Percentiles rank a stretch among this genome's conserved stretches.
Evolutionary conservation across 2,888 invertebrate species (phyloP).

Genomic region (Palloptera scutellata): DNA sequence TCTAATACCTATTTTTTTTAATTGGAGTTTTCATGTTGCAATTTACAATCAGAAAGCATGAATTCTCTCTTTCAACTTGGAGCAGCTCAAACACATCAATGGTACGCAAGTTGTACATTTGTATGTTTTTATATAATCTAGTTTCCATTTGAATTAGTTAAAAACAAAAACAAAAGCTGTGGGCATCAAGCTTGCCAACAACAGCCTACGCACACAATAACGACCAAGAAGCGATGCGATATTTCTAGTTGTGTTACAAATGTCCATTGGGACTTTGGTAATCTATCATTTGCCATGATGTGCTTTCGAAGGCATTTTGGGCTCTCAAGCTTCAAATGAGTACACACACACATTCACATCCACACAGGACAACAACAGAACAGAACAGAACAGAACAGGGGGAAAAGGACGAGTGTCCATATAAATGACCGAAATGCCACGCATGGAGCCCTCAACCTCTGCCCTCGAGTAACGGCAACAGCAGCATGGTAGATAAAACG

Average conservation of each 20-base stretch:
- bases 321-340: conserved; percentile 15
- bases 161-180: too few relatives aligned
- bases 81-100: too few relatives aligned
- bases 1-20: too few relatives aligned
- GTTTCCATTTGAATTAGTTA: too few relatives aligned
- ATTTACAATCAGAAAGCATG: too few relatives aligned
- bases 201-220: too few relatives aligned
- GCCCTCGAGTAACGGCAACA: conserved; percentile 12
- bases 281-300: conserved; percentile 59
- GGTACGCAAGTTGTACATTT: too few relatives aligned
- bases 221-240: conserved; percentile 25
- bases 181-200: too few relatives aligned
- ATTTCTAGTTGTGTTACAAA: conserved; percentile 54
- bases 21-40: too few relatives aligned
- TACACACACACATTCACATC: background rate
- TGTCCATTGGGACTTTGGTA: conserved; percentile 56
- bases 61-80: too few relatives aligned
- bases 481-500: conserved; percentile 55
- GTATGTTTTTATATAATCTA: too few relatives aligned
- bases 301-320: conserved; percentile 52
- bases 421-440: conserved; percentile 60
- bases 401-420: conserved; percentile 54
- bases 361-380: background rate
- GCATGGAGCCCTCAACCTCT: conserved; percentile 44
- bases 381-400: background rate